Evolutionary conservation across 2,113 vertebrate species (phyloP).

Genomic region (Eupsittula cactorum): DNA sequence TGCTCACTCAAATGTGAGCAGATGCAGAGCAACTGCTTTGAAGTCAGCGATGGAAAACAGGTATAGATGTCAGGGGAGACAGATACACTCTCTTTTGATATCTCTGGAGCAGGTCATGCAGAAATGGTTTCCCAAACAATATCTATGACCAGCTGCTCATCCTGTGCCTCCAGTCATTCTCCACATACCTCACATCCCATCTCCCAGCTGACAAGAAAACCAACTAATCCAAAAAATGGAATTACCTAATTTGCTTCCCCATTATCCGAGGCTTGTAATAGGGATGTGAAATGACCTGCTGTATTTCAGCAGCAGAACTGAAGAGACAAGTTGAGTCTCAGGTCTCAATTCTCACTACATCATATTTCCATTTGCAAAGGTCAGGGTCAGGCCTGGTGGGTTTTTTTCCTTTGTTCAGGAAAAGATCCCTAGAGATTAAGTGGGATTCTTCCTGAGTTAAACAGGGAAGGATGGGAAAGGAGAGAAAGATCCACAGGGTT

Average conservation of each 20-base stretch:
- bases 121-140: slow-evolving; percentile 50
- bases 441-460: slow-evolving; percentile 4
- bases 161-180: slow-evolving; percentile 28
- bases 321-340: slow-evolving; percentile 32
- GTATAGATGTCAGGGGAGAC: slow-evolving; percentile 34
- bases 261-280: slow-evolving; percentile 49
- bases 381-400: slow-evolving; percentile 22
- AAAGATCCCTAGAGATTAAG: slow-evolving; percentile 33
- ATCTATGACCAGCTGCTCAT: slow-evolving; percentile 50
- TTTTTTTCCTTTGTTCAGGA: background rate
- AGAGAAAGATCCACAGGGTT: background rate
- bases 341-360: slow-evolving; percentile 47
- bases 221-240: slow-evolving; percentile 54
- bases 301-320: slow-evolving; percentile 28
- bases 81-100: slow-evolving; percentile 33
- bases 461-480: background rate
- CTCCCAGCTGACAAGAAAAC: slow-evolving; percentile 50
- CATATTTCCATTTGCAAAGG: slow-evolving; percentile 56
- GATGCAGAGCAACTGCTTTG: slow-evolving; percentile 16
- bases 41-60: slow-evolving; percentile 11
- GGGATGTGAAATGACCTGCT: slow-evolving; percentile 42
- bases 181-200: slow-evolving; percentile 32
- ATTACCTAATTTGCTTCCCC: slow-evolving; percentile 61
- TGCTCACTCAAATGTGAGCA: background rate
- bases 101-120: slow-evolving; percentile 46